phyloP scores from a whole-genome alignment of 92 coral and sea anemone genomes.

The Zoanthus sociatus region DNA sequence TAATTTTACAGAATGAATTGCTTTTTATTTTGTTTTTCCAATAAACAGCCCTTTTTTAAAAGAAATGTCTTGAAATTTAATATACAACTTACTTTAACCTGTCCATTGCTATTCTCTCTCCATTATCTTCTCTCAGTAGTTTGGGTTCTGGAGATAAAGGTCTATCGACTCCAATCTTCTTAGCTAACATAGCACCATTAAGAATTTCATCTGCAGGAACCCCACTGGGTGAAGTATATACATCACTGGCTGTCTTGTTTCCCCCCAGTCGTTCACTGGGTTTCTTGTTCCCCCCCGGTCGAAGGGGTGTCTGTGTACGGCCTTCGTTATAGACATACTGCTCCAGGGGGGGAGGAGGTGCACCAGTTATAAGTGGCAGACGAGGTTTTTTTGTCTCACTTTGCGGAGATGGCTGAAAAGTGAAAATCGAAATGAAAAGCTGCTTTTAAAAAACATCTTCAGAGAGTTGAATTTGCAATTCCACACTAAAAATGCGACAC shows the following conservation, averaged over 20 bases:
- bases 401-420: conserved; percentile 5
- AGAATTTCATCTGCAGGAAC: conserved; percentile 78
- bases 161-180: conserved; percentile 78
- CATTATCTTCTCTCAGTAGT: conserved; percentile 73
- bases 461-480: too few relatives aligned
- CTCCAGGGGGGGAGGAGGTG: conserved; percentile 92
- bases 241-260: conserved; percentile 60
- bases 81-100: conserved; percentile 67
- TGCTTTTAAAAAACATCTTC: not conserved
- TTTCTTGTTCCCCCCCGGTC: conserved; percentile 74
- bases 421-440: not conserved
- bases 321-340: conserved; percentile 92
- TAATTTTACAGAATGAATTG: too few relatives aligned
- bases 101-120: conserved; percentile 83
- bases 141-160: conserved; percentile 62
- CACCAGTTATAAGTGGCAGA: conserved; percentile 82
- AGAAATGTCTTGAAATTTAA: not conserved
- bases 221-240: conserved; percentile 27
- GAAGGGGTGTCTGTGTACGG: conserved; percentile 73
- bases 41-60: too few relatives aligned
- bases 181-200: conserved; percentile 87
- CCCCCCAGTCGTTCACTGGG: conserved; percentile 63
- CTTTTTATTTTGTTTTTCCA: too few relatives aligned
- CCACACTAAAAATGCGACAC: too few relatives aligned
- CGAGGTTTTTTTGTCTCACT: conserved; percentile 57